These are phyloP conservation scores for Mystacides longicornis DNA, from an alignment of 2,888 invertebrate species.

Conservation along the genomic window DNA sequence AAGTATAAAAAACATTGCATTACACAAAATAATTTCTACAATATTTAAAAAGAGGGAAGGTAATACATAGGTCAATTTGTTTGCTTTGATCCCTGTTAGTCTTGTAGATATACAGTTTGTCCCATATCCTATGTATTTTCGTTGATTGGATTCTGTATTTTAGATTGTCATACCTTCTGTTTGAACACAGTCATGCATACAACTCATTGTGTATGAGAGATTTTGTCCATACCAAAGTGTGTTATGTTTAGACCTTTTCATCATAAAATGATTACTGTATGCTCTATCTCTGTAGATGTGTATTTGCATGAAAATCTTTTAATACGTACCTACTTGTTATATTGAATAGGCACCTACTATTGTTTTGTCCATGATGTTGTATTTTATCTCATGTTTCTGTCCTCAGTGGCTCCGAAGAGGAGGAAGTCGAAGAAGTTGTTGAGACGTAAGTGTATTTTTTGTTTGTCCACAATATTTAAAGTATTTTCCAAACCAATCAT, in stretches of 20 bases:
- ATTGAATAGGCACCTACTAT: too few relatives aligned
- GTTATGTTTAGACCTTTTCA: too few relatives aligned
- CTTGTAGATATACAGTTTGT: not conserved
- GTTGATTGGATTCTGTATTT: too few relatives aligned
- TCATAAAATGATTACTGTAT: too few relatives aligned
- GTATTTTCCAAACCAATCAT: not conserved
- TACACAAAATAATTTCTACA: not conserved
- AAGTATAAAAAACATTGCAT: constrained; percentile 47
- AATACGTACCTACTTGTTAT: too few relatives aligned
- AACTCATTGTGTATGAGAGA: too few relatives aligned
- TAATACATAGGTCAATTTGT: not conserved
- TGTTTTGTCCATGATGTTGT: constrained; percentile 3
- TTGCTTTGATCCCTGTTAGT: constrained; percentile 3
- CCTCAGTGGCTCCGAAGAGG: constrained; percentile 61
- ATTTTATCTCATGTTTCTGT: constrained; percentile 27
- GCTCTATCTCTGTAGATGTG: too few relatives aligned
- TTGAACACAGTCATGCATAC: too few relatives aligned
- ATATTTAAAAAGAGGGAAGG: constrained; percentile 2
- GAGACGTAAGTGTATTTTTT: constrained; percentile 57
- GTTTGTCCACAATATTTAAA: not conserved
- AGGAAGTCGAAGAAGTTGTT: constrained; percentile 67
- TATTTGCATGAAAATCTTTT: too few relatives aligned
- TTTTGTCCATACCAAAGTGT: too few relatives aligned
- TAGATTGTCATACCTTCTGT: too few relatives aligned
- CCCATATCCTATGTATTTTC: not conserved